phyloP scores from a whole-genome alignment of 2,888 invertebrate genomes.

The Clivina fossor region DNA sequence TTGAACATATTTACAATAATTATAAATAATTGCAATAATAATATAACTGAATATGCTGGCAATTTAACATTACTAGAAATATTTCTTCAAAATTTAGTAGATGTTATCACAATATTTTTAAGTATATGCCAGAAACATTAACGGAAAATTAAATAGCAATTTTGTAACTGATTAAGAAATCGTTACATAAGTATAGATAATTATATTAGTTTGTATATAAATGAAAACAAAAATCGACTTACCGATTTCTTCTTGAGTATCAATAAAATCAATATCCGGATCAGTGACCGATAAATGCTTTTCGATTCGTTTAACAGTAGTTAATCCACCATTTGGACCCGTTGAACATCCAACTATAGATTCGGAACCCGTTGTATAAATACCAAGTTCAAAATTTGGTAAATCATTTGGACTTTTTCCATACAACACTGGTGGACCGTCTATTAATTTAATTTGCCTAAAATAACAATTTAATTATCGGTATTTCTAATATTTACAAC shows the following conservation, averaged over 20 bases:
- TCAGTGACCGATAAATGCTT: constrained; percentile 66
- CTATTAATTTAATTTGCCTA: constrained; percentile 48
- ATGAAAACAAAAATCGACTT: too few relatives aligned
- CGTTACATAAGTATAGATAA: too few relatives aligned
- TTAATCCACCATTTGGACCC: constrained; percentile 80
- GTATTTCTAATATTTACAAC: constrained; percentile 6
- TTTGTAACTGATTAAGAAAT: too few relatives aligned
- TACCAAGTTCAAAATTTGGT: constrained; percentile 61
- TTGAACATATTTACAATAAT: too few relatives aligned
- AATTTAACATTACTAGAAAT: too few relatives aligned
- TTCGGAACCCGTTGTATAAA: constrained; percentile 57
- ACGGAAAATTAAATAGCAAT: too few relatives aligned
- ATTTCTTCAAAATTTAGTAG: too few relatives aligned
- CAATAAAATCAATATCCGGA: constrained; percentile 73
- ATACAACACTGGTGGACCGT: constrained; percentile 65
- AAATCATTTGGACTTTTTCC: constrained; percentile 74
- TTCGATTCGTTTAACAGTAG: constrained; percentile 68
- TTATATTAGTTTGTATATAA: too few relatives aligned
- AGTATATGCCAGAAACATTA: too few relatives aligned
- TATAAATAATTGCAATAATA: too few relatives aligned
- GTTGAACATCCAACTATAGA: constrained; percentile 73
- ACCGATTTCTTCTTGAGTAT: constrained; percentile 55
- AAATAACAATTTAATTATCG: constrained; percentile 22
- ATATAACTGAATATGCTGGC: too few relatives aligned
- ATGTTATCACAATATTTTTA: too few relatives aligned